Evolutionary conservation across 2,888 invertebrate species (phyloP).

Genomic region (Eugnorisma glareosa): DNA sequence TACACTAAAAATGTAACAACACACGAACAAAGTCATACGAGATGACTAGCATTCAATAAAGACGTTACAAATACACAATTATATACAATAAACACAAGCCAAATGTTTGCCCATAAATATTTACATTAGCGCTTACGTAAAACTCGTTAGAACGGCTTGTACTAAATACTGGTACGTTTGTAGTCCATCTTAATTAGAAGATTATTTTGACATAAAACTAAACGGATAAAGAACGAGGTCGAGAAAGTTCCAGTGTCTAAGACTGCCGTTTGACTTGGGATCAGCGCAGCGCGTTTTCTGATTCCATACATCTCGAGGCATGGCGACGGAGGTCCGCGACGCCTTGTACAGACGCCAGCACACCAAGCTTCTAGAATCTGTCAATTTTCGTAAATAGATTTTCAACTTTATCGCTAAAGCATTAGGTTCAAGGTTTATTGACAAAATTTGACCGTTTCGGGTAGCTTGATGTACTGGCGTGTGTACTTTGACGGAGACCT

Average conservation of each 20-base stretch:
- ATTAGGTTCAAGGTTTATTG: no score
- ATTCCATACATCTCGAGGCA: background rate
- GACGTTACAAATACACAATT: constrained; percentile 37
- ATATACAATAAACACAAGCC: constrained; percentile 33
- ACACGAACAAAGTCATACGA: constrained; percentile 8
- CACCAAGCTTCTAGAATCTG: no score
- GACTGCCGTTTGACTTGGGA: background rate
- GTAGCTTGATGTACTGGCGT: no score
- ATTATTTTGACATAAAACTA: background rate
- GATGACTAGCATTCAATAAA: constrained; percentile 19
- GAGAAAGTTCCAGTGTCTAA: background rate
- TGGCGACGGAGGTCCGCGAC: background rate
- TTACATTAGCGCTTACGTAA: constrained; percentile 51
- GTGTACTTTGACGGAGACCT: no score
- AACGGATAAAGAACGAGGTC: background rate
- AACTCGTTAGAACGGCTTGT: constrained; percentile 24
- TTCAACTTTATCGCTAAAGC: no score
- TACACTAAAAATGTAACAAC: background rate
- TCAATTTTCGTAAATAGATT: no score
- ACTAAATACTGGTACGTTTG: constrained; percentile 24
- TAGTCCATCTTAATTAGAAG: constrained; percentile 17
- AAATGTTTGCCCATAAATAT: constrained; percentile 53
- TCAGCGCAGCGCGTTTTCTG: background rate
- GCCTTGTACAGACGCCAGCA: no score
- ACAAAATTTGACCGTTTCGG: no score